Base-by-base conservation (phyloP, 2,797 vertebrate genomes). In the Schizothorax lantsangensis region DNA sequence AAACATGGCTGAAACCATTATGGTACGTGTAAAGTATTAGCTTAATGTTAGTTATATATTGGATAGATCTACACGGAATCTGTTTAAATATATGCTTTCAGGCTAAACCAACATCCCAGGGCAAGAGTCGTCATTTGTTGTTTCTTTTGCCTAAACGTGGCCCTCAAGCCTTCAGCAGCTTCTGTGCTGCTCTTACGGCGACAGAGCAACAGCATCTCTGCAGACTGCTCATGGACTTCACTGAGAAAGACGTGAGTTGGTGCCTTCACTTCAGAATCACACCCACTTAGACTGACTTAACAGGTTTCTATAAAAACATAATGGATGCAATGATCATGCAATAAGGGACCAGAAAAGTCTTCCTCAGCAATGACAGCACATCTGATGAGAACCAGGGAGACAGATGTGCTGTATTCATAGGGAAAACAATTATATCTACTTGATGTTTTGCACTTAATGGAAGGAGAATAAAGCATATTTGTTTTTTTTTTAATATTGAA, bases 151-250 rank as follows among this genome's bases (percentile, higher is more conserved):
- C 98, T 40, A 98, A 98, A 90, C 96, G 98, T 87, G 98, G 98
- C 12, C 98, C 98, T 6, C 91, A 83, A 43, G 98, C 98, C 7
- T 99, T 99, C 79, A 94, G 92, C 88, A 95, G 92, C 86, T 99
- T 99, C 94, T 98, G 97, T 89, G 88, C 90, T 40, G 97, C 97
- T 72, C 95, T 99, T 38, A 90, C 66, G 88, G 96, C 95, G 87
- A 99, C 98, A 0, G 95, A 97, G 36, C 98, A 99, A 91, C 91
- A 95, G 40, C 98, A 99, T 91, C 93, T 99, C 90, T 95, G 92
- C 33, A 92, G 95, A 10, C 12, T 96, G 75, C 93, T 99, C 89
- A 91, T 94, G 83, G 92, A 92, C 23, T 92, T 89, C 49, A 79
- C 86, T 40, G 91, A 93, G 87, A 90, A 36, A 81, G 90, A 94